Evolutionary conservation across 2,113 vertebrate species (phyloP).

Genomic region (Phyllostomus hastatus): DNA sequence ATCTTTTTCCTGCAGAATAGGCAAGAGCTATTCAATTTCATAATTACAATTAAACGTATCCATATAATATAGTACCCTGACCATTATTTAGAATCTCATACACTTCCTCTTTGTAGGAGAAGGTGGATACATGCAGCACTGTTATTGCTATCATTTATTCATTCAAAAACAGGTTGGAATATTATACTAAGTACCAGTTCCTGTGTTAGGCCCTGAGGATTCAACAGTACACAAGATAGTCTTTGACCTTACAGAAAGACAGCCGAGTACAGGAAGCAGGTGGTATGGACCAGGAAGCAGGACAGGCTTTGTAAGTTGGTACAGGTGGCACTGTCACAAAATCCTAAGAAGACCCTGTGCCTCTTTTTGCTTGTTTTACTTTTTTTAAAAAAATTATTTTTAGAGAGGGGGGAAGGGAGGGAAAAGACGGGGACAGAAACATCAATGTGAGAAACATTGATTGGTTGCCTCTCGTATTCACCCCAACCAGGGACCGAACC

Average conservation of each 20-base stretch:
- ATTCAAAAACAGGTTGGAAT: conserved; percentile 1
- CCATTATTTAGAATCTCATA: not conserved
- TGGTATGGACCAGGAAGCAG: not conserved
- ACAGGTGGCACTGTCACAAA: not conserved
- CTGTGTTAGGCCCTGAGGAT: not conserved
- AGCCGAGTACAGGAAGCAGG: not conserved
- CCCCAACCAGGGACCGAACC: too few relatives aligned
- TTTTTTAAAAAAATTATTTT: not conserved
- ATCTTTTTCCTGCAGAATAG: not conserved
- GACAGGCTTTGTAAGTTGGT: not conserved
- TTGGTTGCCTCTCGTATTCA: too few relatives aligned
- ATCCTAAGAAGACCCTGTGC: not conserved
- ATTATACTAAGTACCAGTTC: not conserved
- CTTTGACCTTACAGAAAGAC: not conserved
- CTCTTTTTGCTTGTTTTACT: not conserved
- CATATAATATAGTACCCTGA: not conserved
- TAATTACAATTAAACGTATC: not conserved
- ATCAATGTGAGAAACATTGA: too few relatives aligned
- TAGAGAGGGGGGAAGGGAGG: too few relatives aligned
- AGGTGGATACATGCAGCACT: not conserved
- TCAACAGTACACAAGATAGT: not conserved
- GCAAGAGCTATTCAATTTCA: not conserved
- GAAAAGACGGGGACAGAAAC: too few relatives aligned
- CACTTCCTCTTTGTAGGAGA: not conserved
- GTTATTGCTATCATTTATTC: not conserved